A percentile compares a stretch with the other conserved stretches of the same genome.
phyloP scores from a whole-genome alignment of 2,797 vertebrate genomes.

The Thalassophryne amazonica region DNA sequence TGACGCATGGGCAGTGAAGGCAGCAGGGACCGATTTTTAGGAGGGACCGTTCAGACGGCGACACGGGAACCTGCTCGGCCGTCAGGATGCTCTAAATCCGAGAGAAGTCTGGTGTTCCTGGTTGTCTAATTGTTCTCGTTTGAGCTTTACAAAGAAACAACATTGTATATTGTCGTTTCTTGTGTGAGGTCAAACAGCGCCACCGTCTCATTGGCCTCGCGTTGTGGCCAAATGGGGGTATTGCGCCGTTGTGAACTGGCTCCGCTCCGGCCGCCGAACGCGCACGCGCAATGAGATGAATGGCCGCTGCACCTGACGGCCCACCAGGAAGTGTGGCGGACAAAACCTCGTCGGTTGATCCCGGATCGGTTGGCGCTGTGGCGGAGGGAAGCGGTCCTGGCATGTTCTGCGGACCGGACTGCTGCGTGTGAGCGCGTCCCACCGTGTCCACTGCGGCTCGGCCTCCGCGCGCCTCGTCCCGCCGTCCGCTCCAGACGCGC shows the following conservation, averaged over 20 bases:
- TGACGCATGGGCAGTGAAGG: no score
- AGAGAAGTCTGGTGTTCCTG: no score
- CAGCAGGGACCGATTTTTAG: no score
- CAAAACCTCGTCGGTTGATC: slow-evolving; percentile 72
- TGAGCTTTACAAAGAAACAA: no score
- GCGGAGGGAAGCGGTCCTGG: slow-evolving; percentile 35
- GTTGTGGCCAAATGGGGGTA: neutral
- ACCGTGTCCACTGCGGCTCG: slow-evolving; percentile 21
- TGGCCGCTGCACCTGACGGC: slow-evolving; percentile 75
- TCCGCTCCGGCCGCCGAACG: slow-evolving; percentile 17
- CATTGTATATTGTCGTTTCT: no score
- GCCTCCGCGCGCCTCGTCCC: slow-evolving; percentile 49
- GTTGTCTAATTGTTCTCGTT: no score
- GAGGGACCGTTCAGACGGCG: no score
- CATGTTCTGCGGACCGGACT: slow-evolving; percentile 50
- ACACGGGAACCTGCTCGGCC: no score
- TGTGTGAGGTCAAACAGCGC: no score
- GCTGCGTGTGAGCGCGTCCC: slow-evolving; percentile 28
- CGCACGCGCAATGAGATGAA: slow-evolving; percentile 73
- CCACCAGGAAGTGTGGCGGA: slow-evolving; percentile 78
- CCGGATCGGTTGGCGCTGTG: slow-evolving; percentile 49
- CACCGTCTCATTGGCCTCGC: neutral
- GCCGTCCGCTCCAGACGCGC: slow-evolving; percentile 51
- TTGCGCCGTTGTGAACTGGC: neutral
- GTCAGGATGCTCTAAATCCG: no score